Evolutionary conservation across 2,113 vertebrate species (phyloP), one percentile per base, ranked within the genome.

Genomic region (Abramis brama): DNA sequence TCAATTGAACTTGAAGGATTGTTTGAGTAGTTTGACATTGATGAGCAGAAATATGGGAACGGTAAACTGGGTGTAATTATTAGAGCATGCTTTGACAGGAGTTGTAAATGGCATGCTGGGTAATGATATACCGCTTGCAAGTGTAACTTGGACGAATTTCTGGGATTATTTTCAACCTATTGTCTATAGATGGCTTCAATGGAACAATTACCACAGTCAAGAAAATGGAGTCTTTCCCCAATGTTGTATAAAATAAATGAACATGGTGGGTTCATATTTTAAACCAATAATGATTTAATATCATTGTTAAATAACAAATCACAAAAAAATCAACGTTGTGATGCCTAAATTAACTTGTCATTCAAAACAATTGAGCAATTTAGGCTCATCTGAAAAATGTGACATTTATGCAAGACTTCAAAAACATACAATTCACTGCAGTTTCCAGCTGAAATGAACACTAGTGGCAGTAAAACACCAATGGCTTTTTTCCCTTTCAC

Each of bases 1-100:
- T 73, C 1, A 73, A 6, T 1, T 73, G 70, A 75, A 75, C 73
- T 9, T 13, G 50, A 47, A 45, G 12, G 73, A 47, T 50, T 75
- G 73, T 75, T 75, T 75, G 12, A 75, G 73, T 17, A 47, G 71
- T 50, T 75, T 75, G 23, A 75, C 43, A 47, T 9, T 45, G n/a
- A 47, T n/a, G n/a, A 75, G 43, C 73, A 17, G 43, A 50, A 47
- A 25, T 17, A 45, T 74, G 23, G n/a, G 13, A 15, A 50, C 17
- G 12, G 23, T 17, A 75, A 75, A 75, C 43, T 47, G 73, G 39
- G 13, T 47, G 43, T 47, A 75, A 75, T 75, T 75, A 75, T 75
- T 75, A 75, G 12, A 47, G 13, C 12, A 7, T 5, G n/a, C 73
- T 47, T 39, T 47, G 43, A 74, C 39, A 74, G 71, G 39, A 74